phyloP scores from a whole-genome alignment of 2,888 invertebrate genomes.

The Phortica magna region DNA sequence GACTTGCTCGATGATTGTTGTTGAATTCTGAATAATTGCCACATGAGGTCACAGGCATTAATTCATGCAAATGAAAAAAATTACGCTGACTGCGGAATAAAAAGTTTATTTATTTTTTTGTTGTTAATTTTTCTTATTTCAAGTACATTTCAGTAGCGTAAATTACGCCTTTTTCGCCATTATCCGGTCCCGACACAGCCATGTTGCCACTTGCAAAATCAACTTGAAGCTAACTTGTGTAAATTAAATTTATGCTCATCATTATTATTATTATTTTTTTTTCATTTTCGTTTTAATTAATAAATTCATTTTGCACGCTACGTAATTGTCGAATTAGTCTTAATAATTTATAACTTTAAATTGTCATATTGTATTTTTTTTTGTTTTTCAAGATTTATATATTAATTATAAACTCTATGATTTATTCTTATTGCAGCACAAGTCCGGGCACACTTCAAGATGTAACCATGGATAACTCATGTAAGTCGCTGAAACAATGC shows the following conservation, averaged over 20 bases:
- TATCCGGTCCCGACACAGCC: too few species aligned
- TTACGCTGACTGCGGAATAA: background rate
- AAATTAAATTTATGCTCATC: conserved; percentile 30
- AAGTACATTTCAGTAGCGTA: conserved; percentile 16
- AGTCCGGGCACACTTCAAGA: conserved; percentile 85
- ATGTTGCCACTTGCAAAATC: too few species aligned
- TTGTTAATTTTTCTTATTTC: background rate
- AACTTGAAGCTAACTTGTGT: background rate
- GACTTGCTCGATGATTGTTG: background rate
- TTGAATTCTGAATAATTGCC: conserved; percentile 42
- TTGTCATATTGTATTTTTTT: conserved; percentile 31
- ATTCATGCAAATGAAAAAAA: conserved; percentile 1
- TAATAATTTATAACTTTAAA: background rate
- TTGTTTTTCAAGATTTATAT: background rate
- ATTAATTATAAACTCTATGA: conserved; percentile 8
- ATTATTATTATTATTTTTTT: conserved; percentile 42
- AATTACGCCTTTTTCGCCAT: background rate
- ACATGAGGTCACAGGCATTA: conserved; percentile 44
- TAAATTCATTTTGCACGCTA: conserved; percentile 25
- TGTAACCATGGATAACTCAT: conserved; percentile 81
- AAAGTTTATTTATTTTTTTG: background rate
- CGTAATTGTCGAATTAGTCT: conserved; percentile 36
- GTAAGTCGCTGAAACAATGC: conserved; percentile 68
- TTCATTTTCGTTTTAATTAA: conserved; percentile 39
- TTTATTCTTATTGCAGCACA: conserved; percentile 79